phyloP scores from a whole-genome alignment of 2,797 vertebrate species.

The Ateles fusciceps region DNA sequence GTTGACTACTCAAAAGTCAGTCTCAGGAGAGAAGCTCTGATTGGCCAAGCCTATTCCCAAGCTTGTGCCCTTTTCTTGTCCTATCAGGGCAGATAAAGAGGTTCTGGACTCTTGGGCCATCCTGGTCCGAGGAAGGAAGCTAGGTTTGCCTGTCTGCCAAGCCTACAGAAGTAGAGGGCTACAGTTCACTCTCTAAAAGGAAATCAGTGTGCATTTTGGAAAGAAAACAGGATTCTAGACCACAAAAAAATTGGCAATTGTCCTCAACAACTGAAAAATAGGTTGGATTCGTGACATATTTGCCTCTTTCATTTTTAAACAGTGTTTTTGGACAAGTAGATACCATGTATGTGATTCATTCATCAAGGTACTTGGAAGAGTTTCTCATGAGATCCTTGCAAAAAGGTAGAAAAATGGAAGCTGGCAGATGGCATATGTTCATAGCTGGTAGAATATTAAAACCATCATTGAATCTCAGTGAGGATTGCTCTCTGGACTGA shows the following conservation, averaged over 20 bases:
- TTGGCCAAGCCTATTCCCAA: background rate
- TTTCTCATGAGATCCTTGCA: background rate
- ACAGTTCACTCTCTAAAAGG: conserved; percentile 44
- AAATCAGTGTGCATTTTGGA: conserved; percentile 50
- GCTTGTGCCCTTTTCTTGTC: background rate
- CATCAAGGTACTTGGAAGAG: background rate
- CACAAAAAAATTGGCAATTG: conserved; percentile 24
- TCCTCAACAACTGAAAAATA: conserved; percentile 37
- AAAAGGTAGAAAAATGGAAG: background rate
- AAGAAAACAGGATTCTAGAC: conserved; percentile 48
- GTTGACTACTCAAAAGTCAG: background rate
- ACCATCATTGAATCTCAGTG: background rate
- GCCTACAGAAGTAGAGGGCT: background rate
- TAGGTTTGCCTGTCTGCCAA: conserved; percentile 9
- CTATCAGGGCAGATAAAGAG: background rate
- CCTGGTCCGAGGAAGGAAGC: conserved; percentile 6
- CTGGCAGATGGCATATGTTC: background rate
- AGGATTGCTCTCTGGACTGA: background rate
- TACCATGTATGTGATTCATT: background rate
- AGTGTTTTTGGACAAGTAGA: conserved; percentile 8
- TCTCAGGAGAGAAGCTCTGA: background rate
- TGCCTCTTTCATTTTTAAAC: background rate
- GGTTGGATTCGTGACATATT: background rate
- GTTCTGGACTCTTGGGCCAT: background rate
- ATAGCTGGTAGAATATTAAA: background rate